Evolutionary conservation across 53 echinoderm and acorn worm genomes (phyloP), one percentile per base, ranked within the genome.

Genomic region (Luidia sarsii): DNA sequence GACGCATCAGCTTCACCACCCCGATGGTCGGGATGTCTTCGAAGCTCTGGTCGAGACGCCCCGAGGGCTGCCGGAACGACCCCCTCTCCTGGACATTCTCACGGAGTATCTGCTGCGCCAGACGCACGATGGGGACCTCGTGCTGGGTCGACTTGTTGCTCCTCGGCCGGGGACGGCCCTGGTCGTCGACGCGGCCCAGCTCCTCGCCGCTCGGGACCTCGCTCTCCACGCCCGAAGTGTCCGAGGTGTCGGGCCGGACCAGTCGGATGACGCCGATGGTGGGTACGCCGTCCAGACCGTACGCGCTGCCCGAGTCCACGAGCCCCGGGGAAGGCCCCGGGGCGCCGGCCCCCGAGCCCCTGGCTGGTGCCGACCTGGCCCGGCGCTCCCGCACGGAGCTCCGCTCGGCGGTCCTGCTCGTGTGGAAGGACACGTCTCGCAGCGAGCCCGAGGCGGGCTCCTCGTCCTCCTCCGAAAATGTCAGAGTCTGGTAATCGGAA

Each of bases 191-290:
- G 7, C 70, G 83, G 20, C 5, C 71, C 24, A 51, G 43, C n/a
- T 61, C 83, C 27, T 82, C 82, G 39, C 84, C 50, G 27, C 71
- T 84, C 21, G 84, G 33, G 27, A 72, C 10, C 38, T 72, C 73
- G 33, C 73, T 73, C 15, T 84, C 84, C 22, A 73, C 64, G n/a
- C 73, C 84, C 6, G 64, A 50, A 14, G 64, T 41, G 32, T 84
- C 84, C 10, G 72, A 50, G 50, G 21, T 73, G 7, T 72, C 84
- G 23, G 72, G 72, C 33, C 72, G 73, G 30, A 84, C 72, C 49
- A 84, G 31, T 10, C 84, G 60, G 46, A 84, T 84, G 1, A 73
- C 73, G 50, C 84, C 84, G 64, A 84, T 84, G 13, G 84, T 84
- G 16, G 84, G 72, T 2, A 84, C 77, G 39, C 43, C 59, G 32